Base-by-base conservation (phyloP, 2,113 vertebrate species). In the Amphiprion ocellaris region DNA sequence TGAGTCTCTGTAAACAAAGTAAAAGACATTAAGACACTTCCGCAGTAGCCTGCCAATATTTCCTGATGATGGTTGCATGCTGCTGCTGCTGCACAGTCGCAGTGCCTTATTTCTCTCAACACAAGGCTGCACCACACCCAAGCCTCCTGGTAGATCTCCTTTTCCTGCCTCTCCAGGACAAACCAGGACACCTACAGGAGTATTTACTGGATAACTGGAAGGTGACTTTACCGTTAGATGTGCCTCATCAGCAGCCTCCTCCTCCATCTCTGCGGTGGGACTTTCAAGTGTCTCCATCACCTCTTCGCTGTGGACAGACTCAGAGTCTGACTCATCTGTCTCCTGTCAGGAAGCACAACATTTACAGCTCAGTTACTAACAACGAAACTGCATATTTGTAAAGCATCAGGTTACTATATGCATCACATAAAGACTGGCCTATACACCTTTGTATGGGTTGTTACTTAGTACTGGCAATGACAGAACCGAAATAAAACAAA, bases 171-270 rank as follows among this genome's bases (percentile, higher is more conserved):
- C 14, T n/a, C 26, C 17, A 41, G n/a, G 54, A 39, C 7, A 77
- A 62, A 37, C 46, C 49, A 39, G 4, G 4, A 23, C 33, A 63
- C 14, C 23, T 2, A 47, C 17, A 67, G 28, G 46, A 12, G 52
- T 30, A 26, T 70, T 10, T 74, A 60, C 74, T n/a, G 33, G 33
- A 11, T 19, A 8, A 16, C 11, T 66, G 39, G 10, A 1, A 8
- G 61, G 62, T 59, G 53, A 44, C 49, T 30, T 10, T 80, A 90
- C 89, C 87, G 16, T 66, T 2, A n/a, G 28, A 33, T 56, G 80
- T 33, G 74, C 68, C 26, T 87, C 85, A 74, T 86, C 86, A 33
- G 77, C 58, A 52, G 72, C 63, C 14, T 81, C 74, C 69, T 90
- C 89, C 47, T 91, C 81, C 55, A 41, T 26, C 60, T 75, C 82